Evolutionary conservation across 2,797 vertebrate species (phyloP), one percentile per base, ranked within the genome.

Genomic region (Potorous gilbertii): DNA sequence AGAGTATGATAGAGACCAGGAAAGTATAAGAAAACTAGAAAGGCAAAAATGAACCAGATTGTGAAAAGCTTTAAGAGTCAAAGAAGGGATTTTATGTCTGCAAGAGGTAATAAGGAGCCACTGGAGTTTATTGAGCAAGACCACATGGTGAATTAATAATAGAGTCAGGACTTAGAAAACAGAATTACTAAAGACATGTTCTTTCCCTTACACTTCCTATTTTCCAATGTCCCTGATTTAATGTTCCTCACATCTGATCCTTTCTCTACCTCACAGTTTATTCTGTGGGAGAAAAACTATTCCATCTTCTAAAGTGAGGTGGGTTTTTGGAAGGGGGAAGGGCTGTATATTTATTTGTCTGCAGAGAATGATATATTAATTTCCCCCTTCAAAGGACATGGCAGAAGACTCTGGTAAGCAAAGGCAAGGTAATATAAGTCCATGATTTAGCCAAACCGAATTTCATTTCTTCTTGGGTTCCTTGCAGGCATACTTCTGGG

Each of bases 391-490:
- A 1, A 54, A 91, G 40, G 94, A 34, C 46, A 90, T 28, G 24
- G 50, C 9, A 54, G 50, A 54, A 31, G 29, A 52, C 50, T 54
- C 89, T 14, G 40, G 11, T 34, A 50, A 90, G 54, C 3, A 90
- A 54, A 54, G 50, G 89, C 50, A 1, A 90, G 27, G 9, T 0
- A 34, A 74, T 54, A 55, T 94, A 55, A 89, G 93, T 16, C 1
- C 0, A 11, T 0, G 4, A 29, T 46, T 56, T 94, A 55, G 74
- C 62, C 34, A 66, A n/a, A 66, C 62, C 14, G 1, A 59, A 59
- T 5, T 28, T 99, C 98, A 99, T 97, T 99, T 99, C 98, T 99
- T 99, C 98, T 99, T 99, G 98, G 99, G 99, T 98, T 99, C 99
- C 92, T 99, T 99, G 98, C 99, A 99, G 96, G 99, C 99, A 0